Evolutionary conservation across 2,888 invertebrate species (phyloP).

Genomic region (Geotrupes spiniger): DNA sequence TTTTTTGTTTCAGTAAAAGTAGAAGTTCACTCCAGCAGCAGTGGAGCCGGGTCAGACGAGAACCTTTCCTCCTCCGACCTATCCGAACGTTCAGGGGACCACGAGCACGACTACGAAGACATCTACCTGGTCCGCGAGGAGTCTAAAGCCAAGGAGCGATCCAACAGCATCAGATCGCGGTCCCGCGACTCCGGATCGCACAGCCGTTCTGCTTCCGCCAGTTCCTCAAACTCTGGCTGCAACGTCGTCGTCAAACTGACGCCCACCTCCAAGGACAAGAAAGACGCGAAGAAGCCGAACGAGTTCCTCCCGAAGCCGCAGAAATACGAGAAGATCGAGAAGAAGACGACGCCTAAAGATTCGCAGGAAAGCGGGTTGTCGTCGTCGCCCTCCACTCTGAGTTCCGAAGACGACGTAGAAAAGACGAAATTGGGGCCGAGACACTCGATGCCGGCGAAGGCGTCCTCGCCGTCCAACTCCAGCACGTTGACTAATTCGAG

Average conservation of each 20-base stretch:
- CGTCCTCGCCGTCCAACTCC: slow-evolving; percentile 10
- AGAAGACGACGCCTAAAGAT: slow-evolving; percentile 29
- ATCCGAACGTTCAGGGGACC: slow-evolving; percentile 53
- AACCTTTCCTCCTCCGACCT: slow-evolving; percentile 59
- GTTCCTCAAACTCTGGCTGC: slow-evolving; percentile 47
- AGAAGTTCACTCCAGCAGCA: slow-evolving; percentile 77
- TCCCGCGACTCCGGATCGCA: slow-evolving; percentile 68
- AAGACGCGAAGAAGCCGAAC: slow-evolving; percentile 36
- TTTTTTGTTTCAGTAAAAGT: slow-evolving; percentile 80
- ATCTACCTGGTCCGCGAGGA: slow-evolving; percentile 72
- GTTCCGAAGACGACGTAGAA: slow-evolving; percentile 42
- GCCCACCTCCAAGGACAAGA: slow-evolving; percentile 22
- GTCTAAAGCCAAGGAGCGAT: slow-evolving; percentile 37
- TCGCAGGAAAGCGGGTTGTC: slow-evolving; percentile 44
- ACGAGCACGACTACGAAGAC: slow-evolving; percentile 77
- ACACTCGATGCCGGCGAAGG: slow-evolving; percentile 41
- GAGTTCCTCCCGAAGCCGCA: slow-evolving; percentile 46
- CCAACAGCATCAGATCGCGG: slow-evolving; percentile 34
- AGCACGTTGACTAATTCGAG: slow-evolving; percentile 13
- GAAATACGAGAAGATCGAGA: slow-evolving; percentile 42
- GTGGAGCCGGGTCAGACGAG: slow-evolving; percentile 63
- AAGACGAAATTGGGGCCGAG: slow-evolving; percentile 43
- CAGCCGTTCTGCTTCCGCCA: slow-evolving; percentile 61
- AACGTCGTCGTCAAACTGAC: slow-evolving; percentile 47
- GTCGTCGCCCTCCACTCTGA: slow-evolving; percentile 47